Evolutionary conservation across 2,888 invertebrate genomes (phyloP), one percentile per base, ranked within the genome.

Genomic region (Uloborus plumipes): DNA sequence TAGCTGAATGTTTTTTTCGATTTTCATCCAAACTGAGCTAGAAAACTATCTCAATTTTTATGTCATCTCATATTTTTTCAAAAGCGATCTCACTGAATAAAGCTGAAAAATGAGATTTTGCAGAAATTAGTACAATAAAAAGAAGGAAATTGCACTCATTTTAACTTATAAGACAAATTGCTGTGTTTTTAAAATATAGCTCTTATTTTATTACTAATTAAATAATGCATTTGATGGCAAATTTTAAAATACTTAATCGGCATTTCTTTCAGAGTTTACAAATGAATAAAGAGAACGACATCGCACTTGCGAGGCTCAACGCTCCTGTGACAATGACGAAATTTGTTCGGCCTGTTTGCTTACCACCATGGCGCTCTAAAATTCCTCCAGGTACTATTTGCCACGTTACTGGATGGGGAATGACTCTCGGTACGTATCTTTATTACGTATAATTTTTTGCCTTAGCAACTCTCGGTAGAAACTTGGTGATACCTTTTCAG

Each of bases 351-450:
- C 84, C 85, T 0, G 65, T 87, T 9, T 88, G 88, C 78, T 84
- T 88, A 22, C 87, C 88, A 0, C 78, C 77, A 0, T 47, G 70
- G 16, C 72, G 67, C 11, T 87, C 86, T 22, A 31, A 20, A 13
- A 74, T 87, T 11, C 20, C 70, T 18, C 72, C 84, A 20, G 87
- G 87, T 1, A 86, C 86, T 18, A 26, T 79, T 22, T 87, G 87
- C 66, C 84, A 86, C 49, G 87, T 87, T 11, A 87, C 87, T 18
- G 88, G 88, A 22, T 88, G 88, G 88, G 88, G 88, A 18, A 86
- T 86, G 81, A 84, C 84, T 7, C 26, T 72, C 18, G 81, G 84
- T 84, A 64, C 59, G 61, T 51, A 47, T 49, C 9, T 65, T 65
- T 47, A 39, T 11, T 7, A 39, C 9, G 9, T 39, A 7, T 11